Conservation (phyloP, 2,888 invertebrate species). For the Apotomis turbidana region DNA sequence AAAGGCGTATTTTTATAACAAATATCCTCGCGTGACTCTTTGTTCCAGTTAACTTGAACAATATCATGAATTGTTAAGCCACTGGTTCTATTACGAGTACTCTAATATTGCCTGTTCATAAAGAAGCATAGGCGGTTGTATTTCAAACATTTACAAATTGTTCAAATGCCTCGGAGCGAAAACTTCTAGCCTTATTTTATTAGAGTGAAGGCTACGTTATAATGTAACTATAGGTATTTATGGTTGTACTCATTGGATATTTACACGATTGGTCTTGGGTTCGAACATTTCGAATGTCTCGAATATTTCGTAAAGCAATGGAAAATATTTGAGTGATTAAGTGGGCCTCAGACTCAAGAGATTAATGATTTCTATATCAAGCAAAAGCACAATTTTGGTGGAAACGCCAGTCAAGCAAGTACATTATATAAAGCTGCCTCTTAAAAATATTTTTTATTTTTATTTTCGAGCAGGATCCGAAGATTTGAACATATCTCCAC, state of each 20-base stretch:
- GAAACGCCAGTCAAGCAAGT: too few species aligned
- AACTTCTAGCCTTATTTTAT: neutral
- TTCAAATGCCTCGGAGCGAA: neutral
- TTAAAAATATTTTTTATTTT: too few species aligned
- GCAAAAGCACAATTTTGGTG: too few species aligned
- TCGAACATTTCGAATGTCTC: too few species aligned
- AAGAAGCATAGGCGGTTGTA: neutral
- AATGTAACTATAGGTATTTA: neutral
- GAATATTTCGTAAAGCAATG: too few species aligned
- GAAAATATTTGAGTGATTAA: too few species aligned
- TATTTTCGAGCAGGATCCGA: too few species aligned
- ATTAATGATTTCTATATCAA: too few species aligned
- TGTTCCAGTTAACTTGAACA: slow-evolving; percentile 6
- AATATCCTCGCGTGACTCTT: slow-evolving; percentile 17
- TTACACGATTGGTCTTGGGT: too few species aligned
- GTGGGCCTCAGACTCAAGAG: too few species aligned
- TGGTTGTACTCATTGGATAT: neutral
- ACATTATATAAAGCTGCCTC: too few species aligned
- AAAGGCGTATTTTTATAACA: slow-evolving; percentile 19
- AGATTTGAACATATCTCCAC: too few species aligned
- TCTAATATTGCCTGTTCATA: neutral
- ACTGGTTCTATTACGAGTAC: neutral
- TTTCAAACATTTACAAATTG: neutral
- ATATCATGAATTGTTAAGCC: slow-evolving; percentile 25
- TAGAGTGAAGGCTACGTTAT: neutral